phyloP scores from a whole-genome alignment of 92 coral and sea anemone genomes.

The Bergia sp. region DNA sequence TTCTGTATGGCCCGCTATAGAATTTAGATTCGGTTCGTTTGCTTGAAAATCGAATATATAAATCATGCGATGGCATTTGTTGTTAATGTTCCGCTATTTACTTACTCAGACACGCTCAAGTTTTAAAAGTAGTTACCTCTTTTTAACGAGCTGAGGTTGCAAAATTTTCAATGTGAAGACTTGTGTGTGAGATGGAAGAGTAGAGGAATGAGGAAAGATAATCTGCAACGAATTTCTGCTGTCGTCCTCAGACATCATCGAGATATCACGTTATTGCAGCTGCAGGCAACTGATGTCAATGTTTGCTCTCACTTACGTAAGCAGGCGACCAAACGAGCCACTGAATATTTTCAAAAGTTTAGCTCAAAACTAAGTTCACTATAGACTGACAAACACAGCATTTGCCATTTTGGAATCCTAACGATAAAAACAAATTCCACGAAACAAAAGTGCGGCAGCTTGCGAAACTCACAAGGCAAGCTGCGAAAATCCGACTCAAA shows the following conservation, averaged over 20 bases:
- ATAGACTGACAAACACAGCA: background rate
- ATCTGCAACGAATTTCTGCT: too few relatives aligned
- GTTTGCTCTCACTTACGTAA: background rate
- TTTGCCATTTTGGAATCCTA: background rate
- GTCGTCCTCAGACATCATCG: too few relatives aligned
- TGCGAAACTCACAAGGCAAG: too few relatives aligned
- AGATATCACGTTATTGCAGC: background rate
- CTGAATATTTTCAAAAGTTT: too few relatives aligned
- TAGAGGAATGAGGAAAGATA: too few relatives aligned
- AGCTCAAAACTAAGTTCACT: too few relatives aligned
- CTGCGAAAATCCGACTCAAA: background rate
- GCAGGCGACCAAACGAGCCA: background rate
- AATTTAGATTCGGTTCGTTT: background rate
- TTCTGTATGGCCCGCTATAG: background rate
- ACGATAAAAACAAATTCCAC: background rate
- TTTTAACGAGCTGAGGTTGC: background rate
- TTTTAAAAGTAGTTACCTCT: background rate
- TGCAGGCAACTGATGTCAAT: background rate
- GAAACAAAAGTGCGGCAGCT: background rate
- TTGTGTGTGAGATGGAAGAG: background rate
- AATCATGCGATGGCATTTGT: background rate
- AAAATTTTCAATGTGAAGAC: background rate
- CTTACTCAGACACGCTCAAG: background rate
- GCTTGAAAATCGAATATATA: constrained; percentile 3
- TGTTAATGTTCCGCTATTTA: background rate